phyloP scores from a whole-genome alignment of 2,113 vertebrate species.

The Apteryx owenii region DNA sequence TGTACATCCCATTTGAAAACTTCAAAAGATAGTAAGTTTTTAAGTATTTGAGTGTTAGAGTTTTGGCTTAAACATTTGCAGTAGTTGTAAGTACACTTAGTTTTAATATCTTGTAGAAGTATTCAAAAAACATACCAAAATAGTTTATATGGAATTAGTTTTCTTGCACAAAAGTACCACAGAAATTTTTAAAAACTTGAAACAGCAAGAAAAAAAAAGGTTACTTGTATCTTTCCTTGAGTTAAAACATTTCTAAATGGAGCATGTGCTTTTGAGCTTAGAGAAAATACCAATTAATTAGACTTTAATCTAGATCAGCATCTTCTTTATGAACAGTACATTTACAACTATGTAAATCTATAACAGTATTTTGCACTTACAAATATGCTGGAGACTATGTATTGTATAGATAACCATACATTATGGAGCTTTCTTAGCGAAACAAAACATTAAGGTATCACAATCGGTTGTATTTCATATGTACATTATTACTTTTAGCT shows the following conservation, averaged over 20 bases:
- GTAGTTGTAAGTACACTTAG: not conserved
- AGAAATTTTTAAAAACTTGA: not conserved
- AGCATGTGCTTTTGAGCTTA: not conserved
- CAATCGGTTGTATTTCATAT: not conserved
- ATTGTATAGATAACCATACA: rapidly evolving
- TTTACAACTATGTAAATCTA: not conserved
- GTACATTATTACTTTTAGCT: not conserved
- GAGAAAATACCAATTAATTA: not conserved
- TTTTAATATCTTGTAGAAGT: not conserved
- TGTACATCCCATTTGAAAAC: not conserved
- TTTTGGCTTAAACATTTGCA: not conserved
- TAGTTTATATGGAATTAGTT: not conserved
- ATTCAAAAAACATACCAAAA: not conserved
- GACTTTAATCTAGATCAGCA: not conserved
- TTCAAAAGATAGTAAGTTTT: not conserved
- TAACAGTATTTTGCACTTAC: not conserved
- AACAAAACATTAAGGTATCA: too few species aligned
- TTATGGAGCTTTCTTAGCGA: not conserved
- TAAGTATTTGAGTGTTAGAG: not conserved
- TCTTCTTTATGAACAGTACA: not conserved
- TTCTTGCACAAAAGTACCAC: not conserved
- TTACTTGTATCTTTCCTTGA: not conserved
- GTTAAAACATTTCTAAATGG: not conserved
- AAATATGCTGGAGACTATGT: not conserved
- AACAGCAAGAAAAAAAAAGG: not conserved